These are phyloP conservation scores for Bettongia penicillata DNA, from an alignment of 2,113 vertebrate genomes.

Conservation along the genomic window DNA sequence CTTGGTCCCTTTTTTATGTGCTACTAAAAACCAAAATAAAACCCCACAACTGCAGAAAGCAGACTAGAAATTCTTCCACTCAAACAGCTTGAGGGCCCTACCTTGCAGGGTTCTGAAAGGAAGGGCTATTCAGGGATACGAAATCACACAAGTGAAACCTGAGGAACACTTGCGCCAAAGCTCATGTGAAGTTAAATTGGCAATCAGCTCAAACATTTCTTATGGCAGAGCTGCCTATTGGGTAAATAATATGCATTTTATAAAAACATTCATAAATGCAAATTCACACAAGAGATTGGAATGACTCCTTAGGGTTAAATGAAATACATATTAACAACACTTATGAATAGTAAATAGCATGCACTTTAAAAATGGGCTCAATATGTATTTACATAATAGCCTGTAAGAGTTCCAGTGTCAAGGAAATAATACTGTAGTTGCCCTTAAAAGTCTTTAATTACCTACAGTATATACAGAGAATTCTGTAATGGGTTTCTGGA, in stretches of 20 bases:
- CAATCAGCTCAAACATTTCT: constrained; percentile 70
- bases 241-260: constrained; percentile 75
- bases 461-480: constrained; percentile 56
- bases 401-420: constrained; percentile 66
- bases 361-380: constrained; percentile 69
- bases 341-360: constrained; percentile 71
- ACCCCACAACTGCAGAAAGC: constrained; percentile 40
- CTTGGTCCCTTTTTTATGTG: constrained; percentile 52
- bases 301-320: constrained; percentile 75
- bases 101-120: constrained; percentile 48
- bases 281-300: constrained; percentile 79
- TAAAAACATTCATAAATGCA: constrained; percentile 74
- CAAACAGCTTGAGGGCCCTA: constrained; percentile 34
- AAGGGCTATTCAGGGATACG: constrained; percentile 63
- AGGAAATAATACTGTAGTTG: constrained; percentile 69
- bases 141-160: constrained; percentile 8
- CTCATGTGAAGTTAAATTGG: constrained; percentile 70
- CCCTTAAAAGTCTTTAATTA: constrained; percentile 73
- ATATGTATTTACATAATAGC: constrained; percentile 71
- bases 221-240: constrained; percentile 61
- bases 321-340: constrained; percentile 71
- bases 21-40: constrained; percentile 43
- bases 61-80: constrained; percentile 60
- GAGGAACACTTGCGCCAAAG: constrained; percentile 57
- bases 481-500: constrained; percentile 74